Evolutionary conservation across 2,113 vertebrate genomes (phyloP).

Genomic region (Dolichallabes microphthalmus): DNA sequence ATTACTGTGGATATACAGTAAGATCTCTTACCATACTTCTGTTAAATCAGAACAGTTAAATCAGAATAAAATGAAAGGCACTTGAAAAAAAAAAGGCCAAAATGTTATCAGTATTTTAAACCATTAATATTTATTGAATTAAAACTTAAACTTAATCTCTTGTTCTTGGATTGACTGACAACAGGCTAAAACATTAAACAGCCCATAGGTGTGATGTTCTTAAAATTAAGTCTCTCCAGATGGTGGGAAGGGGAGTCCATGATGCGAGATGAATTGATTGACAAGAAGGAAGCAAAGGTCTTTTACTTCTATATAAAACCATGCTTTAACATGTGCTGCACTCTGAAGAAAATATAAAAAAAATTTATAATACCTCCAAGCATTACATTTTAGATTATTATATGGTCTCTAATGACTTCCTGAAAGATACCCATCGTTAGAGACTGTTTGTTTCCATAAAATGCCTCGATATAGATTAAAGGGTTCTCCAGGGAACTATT

Average conservation of each 20-base stretch:
- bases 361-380: background rate
- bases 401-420: background rate
- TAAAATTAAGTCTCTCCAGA: conserved; percentile 38
- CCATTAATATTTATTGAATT: conserved; percentile 17
- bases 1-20: background rate
- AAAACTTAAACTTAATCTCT: conserved; percentile 41
- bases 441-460: background rate
- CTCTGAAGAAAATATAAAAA: background rate
- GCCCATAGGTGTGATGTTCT: conserved; percentile 26
- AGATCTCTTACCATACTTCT: background rate
- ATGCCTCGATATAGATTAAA: background rate
- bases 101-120: background rate
- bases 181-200: conserved; percentile 21
- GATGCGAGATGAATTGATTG: conserved; percentile 11
- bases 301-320: background rate
- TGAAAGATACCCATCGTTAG: background rate
- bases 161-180: conserved; percentile 29
- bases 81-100: conserved; percentile 8
- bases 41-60: too few relatives aligned
- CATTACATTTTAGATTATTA: background rate
- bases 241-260: background rate
- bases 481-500: background rate
- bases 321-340: background rate
- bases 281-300: background rate
- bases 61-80: background rate